Conservation (phyloP, 2,888 invertebrate genomes). For the Habroteleia sp. region DNA sequence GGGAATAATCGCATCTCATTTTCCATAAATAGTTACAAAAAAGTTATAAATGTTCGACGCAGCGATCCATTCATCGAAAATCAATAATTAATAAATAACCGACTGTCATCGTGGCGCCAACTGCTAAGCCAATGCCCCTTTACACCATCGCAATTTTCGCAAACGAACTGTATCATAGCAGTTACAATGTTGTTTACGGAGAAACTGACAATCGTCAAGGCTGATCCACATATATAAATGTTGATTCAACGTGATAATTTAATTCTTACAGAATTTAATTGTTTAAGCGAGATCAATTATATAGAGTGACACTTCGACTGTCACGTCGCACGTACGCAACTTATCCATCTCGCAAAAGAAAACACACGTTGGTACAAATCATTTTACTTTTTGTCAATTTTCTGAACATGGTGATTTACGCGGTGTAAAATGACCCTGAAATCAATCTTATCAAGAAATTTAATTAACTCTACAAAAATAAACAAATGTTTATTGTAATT, state of each 20-base stretch:
- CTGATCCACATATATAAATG: neutral
- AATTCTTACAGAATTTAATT: constrained; percentile 22
- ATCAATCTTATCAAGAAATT: too few species aligned
- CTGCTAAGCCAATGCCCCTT: neutral
- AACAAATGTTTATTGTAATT: too few species aligned
- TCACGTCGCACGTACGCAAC: neutral
- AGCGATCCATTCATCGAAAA: too few species aligned
- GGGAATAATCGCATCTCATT: too few species aligned
- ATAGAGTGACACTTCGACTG: constrained; percentile 4
- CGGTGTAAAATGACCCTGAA: too few species aligned
- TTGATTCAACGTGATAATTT: constrained; percentile 14
- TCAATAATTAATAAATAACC: too few species aligned
- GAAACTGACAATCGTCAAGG: constrained; percentile 2
- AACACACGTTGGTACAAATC: too few species aligned
- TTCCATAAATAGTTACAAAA: too few species aligned
- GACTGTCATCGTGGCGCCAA: too few species aligned
- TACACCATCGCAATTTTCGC: neutral
- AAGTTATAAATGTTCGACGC: neutral
- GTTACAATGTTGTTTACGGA: neutral
- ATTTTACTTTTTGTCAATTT: too few species aligned
- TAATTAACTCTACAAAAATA: too few species aligned
- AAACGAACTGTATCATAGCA: neutral
- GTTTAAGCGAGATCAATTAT: constrained; percentile 16
- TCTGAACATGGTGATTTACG: too few species aligned
- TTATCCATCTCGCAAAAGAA: neutral